Base-by-base conservation (phyloP, 2,888 invertebrate species). In the Drosophila kambysellisi region DNA sequence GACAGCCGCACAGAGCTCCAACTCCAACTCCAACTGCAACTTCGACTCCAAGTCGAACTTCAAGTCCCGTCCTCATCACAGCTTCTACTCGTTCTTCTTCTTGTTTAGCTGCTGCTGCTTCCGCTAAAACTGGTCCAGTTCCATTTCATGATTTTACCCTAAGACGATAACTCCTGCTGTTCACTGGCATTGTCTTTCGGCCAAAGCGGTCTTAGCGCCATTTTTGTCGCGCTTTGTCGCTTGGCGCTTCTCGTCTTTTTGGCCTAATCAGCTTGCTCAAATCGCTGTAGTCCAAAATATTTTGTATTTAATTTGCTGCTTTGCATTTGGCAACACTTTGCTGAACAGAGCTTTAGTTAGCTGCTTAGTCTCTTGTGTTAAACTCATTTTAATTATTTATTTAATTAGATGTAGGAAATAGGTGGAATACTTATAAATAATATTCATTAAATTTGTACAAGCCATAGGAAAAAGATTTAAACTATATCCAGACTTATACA, bases 41-140 rank as follows among this genome's bases (percentile, higher is more conserved):
- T 57, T 37, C 74, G 64, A 52, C 39, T 76, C 57, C 73, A 43
- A 73, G 46, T 67, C 74, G 43, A 53, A 29, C 50, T 74, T 48
- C 64, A 53, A 50, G 65, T 74, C 56, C 59, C 67, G 54, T 66
- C 70, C 78, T 57, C 79, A 66, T 63, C 84, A 63, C 72, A 71
- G 71, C 59, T 48, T 57, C 60, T 59, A 32, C 59, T 69, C 20
- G 48, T 33, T 56, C 60, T 52, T 52, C 51, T 43, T 41, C 63
- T 53, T 54, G 33, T 57, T 66, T 56, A 33, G 51, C 48, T 53
- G 32, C 39, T 71, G 54, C 82, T 79, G 92, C 91, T 92, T 92
- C 91, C 91, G 92, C 90, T 92, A 73, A 91, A 92, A 92, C 91
- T 91, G 91, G 91, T 92, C 90, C 87, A 88, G 81, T 89, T 85